A percentile compares a stretch with the other conserved stretches of the same genome.
These are phyloP conservation scores for Ctenomys sociabilis DNA, from an alignment of 2,113 vertebrate species.

Conservation along the genomic window DNA sequence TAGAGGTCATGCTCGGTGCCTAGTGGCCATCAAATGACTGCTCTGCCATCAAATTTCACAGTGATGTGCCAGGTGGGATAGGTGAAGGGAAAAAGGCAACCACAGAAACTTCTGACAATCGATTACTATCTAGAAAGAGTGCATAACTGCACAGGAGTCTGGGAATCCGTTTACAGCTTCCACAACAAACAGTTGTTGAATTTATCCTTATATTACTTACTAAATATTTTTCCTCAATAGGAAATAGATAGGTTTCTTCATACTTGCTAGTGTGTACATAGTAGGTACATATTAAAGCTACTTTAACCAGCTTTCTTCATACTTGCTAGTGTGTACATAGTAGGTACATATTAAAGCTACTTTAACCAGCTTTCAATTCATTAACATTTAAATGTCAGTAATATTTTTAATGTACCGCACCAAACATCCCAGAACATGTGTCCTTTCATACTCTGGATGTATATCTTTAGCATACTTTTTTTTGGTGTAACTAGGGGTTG, in stretches of 20 bases:
- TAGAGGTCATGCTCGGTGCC: background rate
- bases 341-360: slow-evolving; percentile 6
- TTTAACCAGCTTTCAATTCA: slow-evolving; percentile 27
- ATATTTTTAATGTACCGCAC: background rate
- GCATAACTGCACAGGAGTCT: background rate
- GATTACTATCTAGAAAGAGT: background rate
- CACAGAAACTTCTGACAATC: background rate
- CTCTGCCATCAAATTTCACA: background rate
- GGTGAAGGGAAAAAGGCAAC: background rate
- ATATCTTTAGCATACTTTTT: slow-evolving; percentile 55
- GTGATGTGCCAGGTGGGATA: background rate
- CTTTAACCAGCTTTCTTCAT: slow-evolving; percentile 43
- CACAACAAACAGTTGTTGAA: background rate
- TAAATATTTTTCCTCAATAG: background rate
- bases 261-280: background rate
- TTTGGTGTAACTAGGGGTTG: too few species aligned
- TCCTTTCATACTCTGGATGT: slow-evolving; percentile 9
- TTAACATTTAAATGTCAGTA: slow-evolving; percentile 4
- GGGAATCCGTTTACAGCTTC: background rate
- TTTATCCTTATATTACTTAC: slow-evolving; percentile 10
- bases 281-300: background rate
- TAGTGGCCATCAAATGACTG: background rate
- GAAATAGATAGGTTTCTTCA: background rate
- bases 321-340: background rate
- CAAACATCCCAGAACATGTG: background rate